Evolutionary conservation across 1,140 invertebrate species (phyloP).

Genomic region (Drosophila nasuta): DNA sequence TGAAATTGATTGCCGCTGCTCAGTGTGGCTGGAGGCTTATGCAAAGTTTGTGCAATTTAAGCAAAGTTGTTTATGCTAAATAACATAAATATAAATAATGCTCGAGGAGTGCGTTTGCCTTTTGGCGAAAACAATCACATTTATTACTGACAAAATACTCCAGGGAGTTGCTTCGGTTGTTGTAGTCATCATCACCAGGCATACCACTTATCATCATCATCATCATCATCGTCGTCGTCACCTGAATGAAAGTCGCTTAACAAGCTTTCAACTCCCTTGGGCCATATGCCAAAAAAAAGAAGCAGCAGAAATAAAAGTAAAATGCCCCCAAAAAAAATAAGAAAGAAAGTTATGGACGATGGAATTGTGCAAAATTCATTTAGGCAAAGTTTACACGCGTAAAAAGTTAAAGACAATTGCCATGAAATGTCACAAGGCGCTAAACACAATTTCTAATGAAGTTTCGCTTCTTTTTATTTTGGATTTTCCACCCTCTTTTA

Average conservation of each 20-base stretch:
- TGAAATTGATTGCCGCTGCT: conserved; percentile 72
- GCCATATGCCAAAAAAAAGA: conserved; percentile 53
- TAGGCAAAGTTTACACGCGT: conserved; percentile 66
- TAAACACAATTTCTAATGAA: conserved; percentile 61
- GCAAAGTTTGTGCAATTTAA: conserved; percentile 69
- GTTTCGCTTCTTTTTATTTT: conserved; percentile 11
- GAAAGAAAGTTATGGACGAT: conserved; percentile 21
- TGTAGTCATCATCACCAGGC: conserved; percentile 58
- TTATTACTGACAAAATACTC: conserved; percentile 66
- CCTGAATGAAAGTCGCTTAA: conserved; percentile 68
- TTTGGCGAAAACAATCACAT: conserved; percentile 68
- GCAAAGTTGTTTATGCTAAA: conserved; percentile 61
- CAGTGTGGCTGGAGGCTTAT: conserved; percentile 50
- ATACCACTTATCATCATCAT: conserved; percentile 32
- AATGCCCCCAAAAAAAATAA: conserved; percentile 4
- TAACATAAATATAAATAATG: conserved; percentile 73
- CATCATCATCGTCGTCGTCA: conserved; percentile 50
- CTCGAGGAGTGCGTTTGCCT: conserved; percentile 18
- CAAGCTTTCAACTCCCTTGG: conserved; percentile 68
- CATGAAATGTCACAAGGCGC: conserved; percentile 34
- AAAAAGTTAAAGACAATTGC: conserved; percentile 63
- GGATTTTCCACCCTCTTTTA: conserved; percentile 13
- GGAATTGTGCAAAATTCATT: conserved; percentile 65
- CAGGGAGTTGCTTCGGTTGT: conserved; percentile 37
- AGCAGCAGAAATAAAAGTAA: conserved; percentile 47